These are phyloP conservation scores for Rhingia campestris DNA, from an alignment of 2,888 invertebrate species.

Conservation along the genomic window DNA sequence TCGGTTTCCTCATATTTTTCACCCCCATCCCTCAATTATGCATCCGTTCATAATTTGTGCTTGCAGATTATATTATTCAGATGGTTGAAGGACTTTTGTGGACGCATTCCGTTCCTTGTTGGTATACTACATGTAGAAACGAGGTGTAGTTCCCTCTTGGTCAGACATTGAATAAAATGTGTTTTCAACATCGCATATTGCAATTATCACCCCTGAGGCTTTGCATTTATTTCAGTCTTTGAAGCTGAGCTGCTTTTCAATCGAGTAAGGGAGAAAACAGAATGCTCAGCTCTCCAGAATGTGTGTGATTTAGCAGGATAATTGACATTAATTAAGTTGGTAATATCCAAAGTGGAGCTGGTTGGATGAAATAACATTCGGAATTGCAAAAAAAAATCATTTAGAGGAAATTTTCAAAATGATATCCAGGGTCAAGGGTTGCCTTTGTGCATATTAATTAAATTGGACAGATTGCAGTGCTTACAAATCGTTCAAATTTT, in stretches of 20 bases:
- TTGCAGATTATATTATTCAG: conserved; percentile 12
- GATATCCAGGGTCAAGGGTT: background rate
- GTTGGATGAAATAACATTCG: background rate
- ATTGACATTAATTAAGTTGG: conserved; percentile 23
- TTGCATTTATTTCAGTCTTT: background rate
- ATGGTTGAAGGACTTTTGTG: background rate
- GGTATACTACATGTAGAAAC: no score
- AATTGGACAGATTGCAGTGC: background rate
- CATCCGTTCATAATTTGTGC: conserved; percentile 21
- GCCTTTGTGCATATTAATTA: background rate
- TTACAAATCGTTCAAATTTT: background rate
- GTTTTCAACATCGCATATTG: background rate
- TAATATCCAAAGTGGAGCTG: background rate
- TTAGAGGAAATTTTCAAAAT: background rate
- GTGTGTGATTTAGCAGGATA: background rate
- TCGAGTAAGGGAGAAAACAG: background rate
- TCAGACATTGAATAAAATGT: background rate
- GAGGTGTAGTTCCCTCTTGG: no score
- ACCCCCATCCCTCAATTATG: conserved; percentile 7
- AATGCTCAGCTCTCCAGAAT: background rate
- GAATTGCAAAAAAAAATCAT: background rate
- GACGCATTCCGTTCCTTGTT: background rate
- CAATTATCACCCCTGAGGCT: conserved; percentile 4
- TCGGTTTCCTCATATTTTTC: background rate
- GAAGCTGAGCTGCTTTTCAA: background rate